phyloP scores from a whole-genome alignment of 2,797 vertebrate species.

The Eospalax fontanierii region DNA sequence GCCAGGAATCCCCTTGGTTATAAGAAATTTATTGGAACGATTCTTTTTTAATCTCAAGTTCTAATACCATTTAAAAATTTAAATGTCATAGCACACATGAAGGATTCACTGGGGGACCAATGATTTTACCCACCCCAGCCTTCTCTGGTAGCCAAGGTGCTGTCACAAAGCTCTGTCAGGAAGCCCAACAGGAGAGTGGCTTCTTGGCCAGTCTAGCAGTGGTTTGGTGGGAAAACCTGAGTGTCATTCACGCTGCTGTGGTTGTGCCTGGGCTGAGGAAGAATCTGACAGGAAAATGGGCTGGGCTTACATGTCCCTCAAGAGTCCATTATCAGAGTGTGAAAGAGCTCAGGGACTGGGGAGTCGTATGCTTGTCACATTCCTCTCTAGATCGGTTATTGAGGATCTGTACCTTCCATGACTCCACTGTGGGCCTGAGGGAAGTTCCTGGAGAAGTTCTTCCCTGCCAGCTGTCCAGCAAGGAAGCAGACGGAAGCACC shows the following conservation, averaged over 20 bases:
- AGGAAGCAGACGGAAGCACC: neutral
- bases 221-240: neutral
- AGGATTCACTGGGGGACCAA: constrained; percentile 63
- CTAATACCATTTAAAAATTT: constrained; percentile 78
- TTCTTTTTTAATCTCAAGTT: constrained; percentile 79
- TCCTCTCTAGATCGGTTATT: no score
- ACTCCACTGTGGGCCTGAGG: neutral
- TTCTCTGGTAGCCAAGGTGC: neutral
- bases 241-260: neutral
- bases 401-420: neutral
- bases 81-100: constrained; percentile 74
- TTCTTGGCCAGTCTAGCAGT: neutral
- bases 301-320: neutral
- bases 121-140: constrained; percentile 28
- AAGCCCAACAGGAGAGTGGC: neutral
- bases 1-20: constrained; percentile 77
- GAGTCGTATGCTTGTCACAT: neutral
- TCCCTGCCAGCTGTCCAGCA: neutral
- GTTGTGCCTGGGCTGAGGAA: neutral
- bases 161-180: neutral
- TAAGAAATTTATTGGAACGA: constrained; percentile 76
- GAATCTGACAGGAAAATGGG: neutral
- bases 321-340: neutral
- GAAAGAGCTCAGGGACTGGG: neutral
- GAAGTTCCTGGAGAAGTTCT: neutral